A percentile compares a stretch with the other conserved stretches of the same genome.
Evolutionary conservation across 2,797 vertebrate species (phyloP).

Genomic region (Anableps anableps): DNA sequence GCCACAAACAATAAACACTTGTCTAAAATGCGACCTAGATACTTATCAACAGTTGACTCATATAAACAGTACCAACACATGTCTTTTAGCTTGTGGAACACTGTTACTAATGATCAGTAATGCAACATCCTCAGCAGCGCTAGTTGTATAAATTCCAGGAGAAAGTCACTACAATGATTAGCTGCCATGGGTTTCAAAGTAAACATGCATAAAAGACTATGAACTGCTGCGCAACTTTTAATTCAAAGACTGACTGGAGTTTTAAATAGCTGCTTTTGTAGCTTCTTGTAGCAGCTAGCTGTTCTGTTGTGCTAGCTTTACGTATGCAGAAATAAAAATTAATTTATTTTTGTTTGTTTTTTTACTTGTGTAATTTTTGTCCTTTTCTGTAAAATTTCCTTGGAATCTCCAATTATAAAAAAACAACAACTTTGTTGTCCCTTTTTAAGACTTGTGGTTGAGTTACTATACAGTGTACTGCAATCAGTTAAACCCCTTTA

Average conservation of each 20-base stretch:
- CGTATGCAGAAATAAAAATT: background rate
- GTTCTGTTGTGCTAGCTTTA: background rate
- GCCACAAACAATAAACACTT: background rate
- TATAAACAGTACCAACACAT: background rate
- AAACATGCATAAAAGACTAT: background rate
- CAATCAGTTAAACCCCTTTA: background rate
- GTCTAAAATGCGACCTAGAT: background rate
- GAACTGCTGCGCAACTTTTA: background rate
- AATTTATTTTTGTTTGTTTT: background rate
- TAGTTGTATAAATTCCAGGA: background rate
- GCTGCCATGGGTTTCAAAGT: background rate
- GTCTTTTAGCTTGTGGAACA: background rate
- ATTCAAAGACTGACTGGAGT: background rate
- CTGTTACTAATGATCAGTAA: background rate
- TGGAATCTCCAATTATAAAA: background rate
- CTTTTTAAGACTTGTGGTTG: background rate
- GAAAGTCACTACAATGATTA: background rate
- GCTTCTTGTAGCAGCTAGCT: background rate
- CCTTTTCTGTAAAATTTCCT: background rate
- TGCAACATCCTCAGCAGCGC: background rate
- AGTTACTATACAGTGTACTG: background rate
- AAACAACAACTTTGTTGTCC: background rate
- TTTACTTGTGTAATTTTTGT: background rate
- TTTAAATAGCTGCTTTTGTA: background rate
- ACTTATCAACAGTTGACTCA: background rate